Evolutionary conservation across 2,113 vertebrate genomes (phyloP), one percentile per base, ranked within the genome.

Genomic region (Nipponia nippon): DNA sequence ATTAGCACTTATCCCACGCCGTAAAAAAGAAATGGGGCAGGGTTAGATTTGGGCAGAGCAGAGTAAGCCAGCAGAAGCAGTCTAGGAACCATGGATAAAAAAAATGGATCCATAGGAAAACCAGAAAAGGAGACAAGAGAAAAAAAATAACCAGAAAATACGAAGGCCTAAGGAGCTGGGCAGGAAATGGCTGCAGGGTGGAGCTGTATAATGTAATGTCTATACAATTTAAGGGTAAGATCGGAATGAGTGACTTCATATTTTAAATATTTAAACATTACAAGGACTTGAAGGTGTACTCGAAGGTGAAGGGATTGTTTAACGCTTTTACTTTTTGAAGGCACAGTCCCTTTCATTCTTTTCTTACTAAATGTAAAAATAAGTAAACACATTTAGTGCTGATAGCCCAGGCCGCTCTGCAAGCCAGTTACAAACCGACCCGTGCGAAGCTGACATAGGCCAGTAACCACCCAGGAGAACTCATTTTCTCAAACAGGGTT

Each of bases 161-260:
- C 18, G 47, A 52, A 63, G 34, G 75, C 32, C 11, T 58, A 32
- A 71, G n/a, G 49, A 84, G 38, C 36, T 46, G 40, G 58, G 83
- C 94, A 96, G 96, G 90, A 95, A 97, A 95, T 13, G 84, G 63
- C 59, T 83, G 75, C 77, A 56, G 95, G 89, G 80, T 70, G 91
- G 79, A 73, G 91, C 83, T 83, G 76, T 13, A 7, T 46, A 63
- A 16, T 65, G 44, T 5, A 53, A 89, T 2, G 71, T 85, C 92
- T 91, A 42, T 4, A 46, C 62, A 55, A 46, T 83, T 82, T 22
- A 4, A 75, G 72, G n/a, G 56, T 38, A 80, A 63, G 44, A 32
- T 36, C 8, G 55, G 73, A 78, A 66, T 3, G 52, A 62, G 36
- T 92, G 94, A 95, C 78, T 83, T 94, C 95, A 95, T 16, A 30